Conservation (phyloP, 1,140 invertebrate genomes). For the Zaprionus gabonicus region DNA sequence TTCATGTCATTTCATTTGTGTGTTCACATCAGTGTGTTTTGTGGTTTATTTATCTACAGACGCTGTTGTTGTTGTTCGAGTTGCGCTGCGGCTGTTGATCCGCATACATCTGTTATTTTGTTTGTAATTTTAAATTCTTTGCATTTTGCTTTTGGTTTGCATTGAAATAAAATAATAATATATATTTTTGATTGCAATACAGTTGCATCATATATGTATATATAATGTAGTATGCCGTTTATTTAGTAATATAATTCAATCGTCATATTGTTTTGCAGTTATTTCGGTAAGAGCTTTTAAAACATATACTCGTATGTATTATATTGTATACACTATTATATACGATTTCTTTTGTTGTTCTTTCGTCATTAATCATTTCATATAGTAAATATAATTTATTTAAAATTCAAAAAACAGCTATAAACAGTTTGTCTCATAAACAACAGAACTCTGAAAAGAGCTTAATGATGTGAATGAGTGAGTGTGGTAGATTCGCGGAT, state of each 20-base stretch:
- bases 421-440: conserved; percentile 74
- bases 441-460: conserved; percentile 74
- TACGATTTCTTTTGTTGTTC: conserved; percentile 47
- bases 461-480: conserved; percentile 65
- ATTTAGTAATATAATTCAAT: conserved; percentile 69
- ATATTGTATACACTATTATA: conserved; percentile 56
- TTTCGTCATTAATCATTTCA: conserved; percentile 49
- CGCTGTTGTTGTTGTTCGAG: conserved; percentile 35
- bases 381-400: conserved; percentile 81
- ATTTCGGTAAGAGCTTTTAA: conserved; percentile 72
- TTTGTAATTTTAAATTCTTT: conserved; percentile 49
- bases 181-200: conserved; percentile 64
- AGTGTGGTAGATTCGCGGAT: conserved; percentile 2
- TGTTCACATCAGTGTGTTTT: conserved; percentile 50
- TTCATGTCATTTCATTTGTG: conserved; percentile 65
- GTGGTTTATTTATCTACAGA: conserved; percentile 55
- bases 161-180: conserved; percentile 71
- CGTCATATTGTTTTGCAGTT: conserved; percentile 40
- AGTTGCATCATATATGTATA: conserved; percentile 61
- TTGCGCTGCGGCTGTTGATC: conserved; percentile 23
- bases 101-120: conserved; percentile 33
- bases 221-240: conserved; percentile 66
- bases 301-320: conserved; percentile 62
- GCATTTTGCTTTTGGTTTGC: conserved; percentile 36
- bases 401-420: conserved; percentile 82